phyloP scores from a whole-genome alignment of 2,888 invertebrate species.

The Sphaeridia pumilis region DNA sequence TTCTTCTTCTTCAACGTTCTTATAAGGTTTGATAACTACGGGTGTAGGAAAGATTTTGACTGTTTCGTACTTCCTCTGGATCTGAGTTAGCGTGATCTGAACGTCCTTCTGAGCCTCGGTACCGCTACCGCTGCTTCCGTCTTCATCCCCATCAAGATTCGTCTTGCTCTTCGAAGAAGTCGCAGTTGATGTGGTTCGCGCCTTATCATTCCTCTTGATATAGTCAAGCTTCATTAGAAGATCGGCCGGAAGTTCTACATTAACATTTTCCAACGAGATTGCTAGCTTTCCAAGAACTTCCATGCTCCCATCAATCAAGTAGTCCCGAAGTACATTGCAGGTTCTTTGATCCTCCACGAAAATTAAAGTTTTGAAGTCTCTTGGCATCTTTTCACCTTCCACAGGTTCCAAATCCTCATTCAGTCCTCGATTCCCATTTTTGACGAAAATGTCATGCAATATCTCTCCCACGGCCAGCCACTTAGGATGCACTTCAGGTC shows the following conservation, averaged over 20 bases:
- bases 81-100: constrained; percentile 37
- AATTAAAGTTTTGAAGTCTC: constrained; percentile 45
- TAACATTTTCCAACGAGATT: constrained; percentile 27
- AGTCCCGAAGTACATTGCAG: constrained; percentile 45
- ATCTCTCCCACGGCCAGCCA: constrained; percentile 76
- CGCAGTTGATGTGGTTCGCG: no score
- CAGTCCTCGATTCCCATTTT: constrained; percentile 17
- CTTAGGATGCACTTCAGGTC: constrained; percentile 71
- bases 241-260: constrained; percentile 28
- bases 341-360: constrained; percentile 72
- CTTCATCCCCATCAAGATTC: constrained; percentile 9
- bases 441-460: constrained; percentile 64
- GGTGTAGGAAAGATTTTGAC: constrained; percentile 29
- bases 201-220: constrained; percentile 10
- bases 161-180: constrained; percentile 4
- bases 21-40: constrained; percentile 21
- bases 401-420: constrained; percentile 37
- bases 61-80: constrained; percentile 35
- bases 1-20: constrained; percentile 23
- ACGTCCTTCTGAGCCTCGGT: constrained; percentile 22
- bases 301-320: constrained; percentile 29
- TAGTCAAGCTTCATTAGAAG: constrained; percentile 17
- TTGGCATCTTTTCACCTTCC: not conserved
- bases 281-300: constrained; percentile 26
- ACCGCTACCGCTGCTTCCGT: no score